Conservation (phyloP, 2,888 invertebrate genomes). For the Leucoptera coffeella region DNA sequence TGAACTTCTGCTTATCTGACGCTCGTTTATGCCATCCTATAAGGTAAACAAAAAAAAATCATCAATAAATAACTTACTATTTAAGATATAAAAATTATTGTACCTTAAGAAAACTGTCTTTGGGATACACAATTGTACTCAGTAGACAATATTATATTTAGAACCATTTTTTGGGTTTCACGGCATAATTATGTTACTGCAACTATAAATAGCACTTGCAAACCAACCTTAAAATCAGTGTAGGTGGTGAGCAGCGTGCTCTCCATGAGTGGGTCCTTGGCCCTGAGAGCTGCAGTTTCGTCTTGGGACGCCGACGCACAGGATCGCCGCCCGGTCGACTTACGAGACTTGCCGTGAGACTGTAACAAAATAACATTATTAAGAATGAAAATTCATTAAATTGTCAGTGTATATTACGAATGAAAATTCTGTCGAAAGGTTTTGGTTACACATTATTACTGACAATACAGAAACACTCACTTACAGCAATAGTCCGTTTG, state of each 20-base stretch:
- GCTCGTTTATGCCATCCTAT: constrained; percentile 43
- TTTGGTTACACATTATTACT: not conserved
- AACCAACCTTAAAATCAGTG: constrained; percentile 32
- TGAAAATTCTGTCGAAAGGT: too few species aligned
- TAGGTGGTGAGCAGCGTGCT: constrained; percentile 35
- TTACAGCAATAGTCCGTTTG: too few species aligned
- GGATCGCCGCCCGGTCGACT: constrained; percentile 21
- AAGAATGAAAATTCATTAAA: not conserved
- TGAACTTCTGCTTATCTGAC: constrained; percentile 49
- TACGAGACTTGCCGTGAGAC: constrained; percentile 31
- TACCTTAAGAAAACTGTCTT: not conserved
- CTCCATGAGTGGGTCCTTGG: constrained; percentile 26
- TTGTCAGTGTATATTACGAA: too few species aligned
- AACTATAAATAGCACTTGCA: too few species aligned
- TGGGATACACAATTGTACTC: too few species aligned
- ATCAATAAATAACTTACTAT: not conserved
- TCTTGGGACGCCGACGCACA: constrained; percentile 12
- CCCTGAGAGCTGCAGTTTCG: constrained; percentile 5
- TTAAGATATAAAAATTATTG: not conserved
- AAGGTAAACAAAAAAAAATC: constrained; percentile 10
- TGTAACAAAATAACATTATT: constrained; percentile 8
- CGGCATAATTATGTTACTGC: too few species aligned
- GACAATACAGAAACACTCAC: not conserved
- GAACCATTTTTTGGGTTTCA: too few species aligned
- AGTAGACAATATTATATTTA: too few species aligned